Conservation (phyloP, 2,113 vertebrate species). For the Muscicapa adusta region DNA sequence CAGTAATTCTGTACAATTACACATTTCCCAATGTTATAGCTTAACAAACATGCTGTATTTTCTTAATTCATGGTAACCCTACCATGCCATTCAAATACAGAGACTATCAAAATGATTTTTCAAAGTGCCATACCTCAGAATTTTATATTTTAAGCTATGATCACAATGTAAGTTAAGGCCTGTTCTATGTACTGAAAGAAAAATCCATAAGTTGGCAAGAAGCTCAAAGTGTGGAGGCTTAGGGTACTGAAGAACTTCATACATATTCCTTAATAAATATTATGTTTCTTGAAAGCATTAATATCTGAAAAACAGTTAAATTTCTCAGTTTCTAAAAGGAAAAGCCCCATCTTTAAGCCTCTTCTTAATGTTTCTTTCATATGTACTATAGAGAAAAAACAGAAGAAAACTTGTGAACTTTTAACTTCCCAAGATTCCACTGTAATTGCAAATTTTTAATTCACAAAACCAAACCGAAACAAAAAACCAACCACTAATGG, state of each 20-base stretch:
- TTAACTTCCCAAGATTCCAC: not conserved
- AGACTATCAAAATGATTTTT: conserved; percentile 62
- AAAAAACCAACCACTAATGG: not conserved
- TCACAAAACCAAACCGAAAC: not conserved
- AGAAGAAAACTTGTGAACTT: not conserved
- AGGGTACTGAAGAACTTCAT: conserved; percentile 19
- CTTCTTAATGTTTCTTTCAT: not conserved
- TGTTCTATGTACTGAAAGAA: conserved; percentile 53
- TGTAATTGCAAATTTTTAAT: not conserved
- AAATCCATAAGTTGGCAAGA: conserved; percentile 22
- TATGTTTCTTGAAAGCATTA: conserved; percentile 46
- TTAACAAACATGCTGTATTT: conserved; percentile 70
- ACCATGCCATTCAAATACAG: conserved; percentile 65
- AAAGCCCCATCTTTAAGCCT: conserved; percentile 29
- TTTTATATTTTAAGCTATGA: conserved; percentile 33
- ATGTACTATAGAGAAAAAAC: not conserved
- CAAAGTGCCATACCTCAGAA: conserved; percentile 60
- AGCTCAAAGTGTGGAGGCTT: not conserved
- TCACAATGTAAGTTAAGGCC: conserved; percentile 57
- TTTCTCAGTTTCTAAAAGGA: conserved; percentile 2
- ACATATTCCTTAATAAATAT: not conserved
- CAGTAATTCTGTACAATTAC: conserved; percentile 59
- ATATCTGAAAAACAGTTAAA: conserved; percentile 24
- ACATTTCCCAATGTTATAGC: conserved; percentile 58
- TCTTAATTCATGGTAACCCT: conserved; percentile 59